These are phyloP conservation scores for Macrophya annulata DNA, from an alignment of 2,888 invertebrate genomes.

Conservation along the genomic window DNA sequence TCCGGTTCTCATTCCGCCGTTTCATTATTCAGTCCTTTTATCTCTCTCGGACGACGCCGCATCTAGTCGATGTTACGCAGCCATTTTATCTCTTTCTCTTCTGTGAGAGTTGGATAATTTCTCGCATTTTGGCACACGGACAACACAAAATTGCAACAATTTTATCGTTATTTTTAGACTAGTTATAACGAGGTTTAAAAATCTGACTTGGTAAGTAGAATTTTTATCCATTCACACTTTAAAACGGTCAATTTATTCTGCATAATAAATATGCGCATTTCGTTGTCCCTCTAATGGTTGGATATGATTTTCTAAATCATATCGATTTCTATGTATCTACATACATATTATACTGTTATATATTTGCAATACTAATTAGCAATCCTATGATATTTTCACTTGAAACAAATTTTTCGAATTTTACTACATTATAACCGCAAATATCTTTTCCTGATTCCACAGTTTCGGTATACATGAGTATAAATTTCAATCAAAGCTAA, in stretches of 20 bases:
- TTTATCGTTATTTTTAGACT: neutral
- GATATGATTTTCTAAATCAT: neutral
- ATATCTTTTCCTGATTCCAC: neutral
- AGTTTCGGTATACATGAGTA: neutral
- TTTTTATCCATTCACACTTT: neutral
- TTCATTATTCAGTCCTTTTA: neutral
- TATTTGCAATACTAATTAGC: neutral
- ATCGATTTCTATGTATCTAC: neutral
- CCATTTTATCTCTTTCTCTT: conserved; percentile 24
- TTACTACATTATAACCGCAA: neutral
- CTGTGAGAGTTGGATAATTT: neutral
- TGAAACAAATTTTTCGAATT: neutral
- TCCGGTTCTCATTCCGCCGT: conserved; percentile 40
- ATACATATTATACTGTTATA: neutral
- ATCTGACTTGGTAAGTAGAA: conserved; percentile 13
- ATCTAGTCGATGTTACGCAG: conserved; percentile 6
- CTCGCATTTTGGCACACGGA: neutral
- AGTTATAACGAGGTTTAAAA: conserved; percentile 7
- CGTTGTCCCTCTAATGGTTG: neutral
- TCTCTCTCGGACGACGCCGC: neutral
- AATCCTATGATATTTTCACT: neutral
- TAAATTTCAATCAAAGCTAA: neutral
- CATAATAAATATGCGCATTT: conserved; percentile 5
- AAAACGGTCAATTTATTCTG: neutral
- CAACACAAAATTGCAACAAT: conserved; percentile 1